Percentiles rank a stretch among this genome's conserved stretches.
These are phyloP conservation scores for Crocidura indochinensis DNA, from an alignment of 2,797 vertebrate genomes.

Conservation along the genomic window DNA sequence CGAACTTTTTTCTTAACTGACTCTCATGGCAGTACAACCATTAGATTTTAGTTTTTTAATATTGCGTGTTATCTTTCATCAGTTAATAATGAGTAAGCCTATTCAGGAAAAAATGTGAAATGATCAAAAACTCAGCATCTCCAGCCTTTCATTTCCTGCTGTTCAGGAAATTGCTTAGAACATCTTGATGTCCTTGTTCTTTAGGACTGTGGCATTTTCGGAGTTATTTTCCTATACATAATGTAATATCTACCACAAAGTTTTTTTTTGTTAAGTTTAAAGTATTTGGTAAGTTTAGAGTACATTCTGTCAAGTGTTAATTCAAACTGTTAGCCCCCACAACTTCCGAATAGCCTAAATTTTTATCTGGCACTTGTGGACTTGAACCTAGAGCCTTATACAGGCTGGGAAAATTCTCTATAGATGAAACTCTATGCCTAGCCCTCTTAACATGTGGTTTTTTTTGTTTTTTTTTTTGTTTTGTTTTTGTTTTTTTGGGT, in stretches of 20 bases:
- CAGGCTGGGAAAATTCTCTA: too few relatives aligned
- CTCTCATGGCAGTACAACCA: constrained; percentile 73
- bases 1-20: constrained; percentile 71
- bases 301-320: constrained; percentile 73
- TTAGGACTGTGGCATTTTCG: constrained; percentile 71
- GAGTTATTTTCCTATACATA: constrained; percentile 55
- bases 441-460: constrained; percentile 36
- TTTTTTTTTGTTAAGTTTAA: constrained; percentile 76
- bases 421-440: too few relatives aligned
- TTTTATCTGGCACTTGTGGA: too few relatives aligned
- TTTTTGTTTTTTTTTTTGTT: too few relatives aligned
- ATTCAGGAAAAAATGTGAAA: constrained; percentile 70
- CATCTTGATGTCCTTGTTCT: constrained; percentile 88
- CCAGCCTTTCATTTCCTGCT: constrained; percentile 96
- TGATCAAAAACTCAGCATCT: constrained; percentile 78
- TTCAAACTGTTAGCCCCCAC: constrained; percentile 69
- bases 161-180: constrained; percentile 95
- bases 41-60: constrained; percentile 89
- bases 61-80: constrained; percentile 89
- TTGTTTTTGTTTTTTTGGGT: too few relatives aligned
- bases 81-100: constrained; percentile 90
- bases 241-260: constrained; percentile 63
- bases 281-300: constrained; percentile 70
- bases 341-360: too few relatives aligned
- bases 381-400: too few relatives aligned